Conservation (phyloP, 2,888 invertebrate genomes). For the Neria commutata region DNA sequence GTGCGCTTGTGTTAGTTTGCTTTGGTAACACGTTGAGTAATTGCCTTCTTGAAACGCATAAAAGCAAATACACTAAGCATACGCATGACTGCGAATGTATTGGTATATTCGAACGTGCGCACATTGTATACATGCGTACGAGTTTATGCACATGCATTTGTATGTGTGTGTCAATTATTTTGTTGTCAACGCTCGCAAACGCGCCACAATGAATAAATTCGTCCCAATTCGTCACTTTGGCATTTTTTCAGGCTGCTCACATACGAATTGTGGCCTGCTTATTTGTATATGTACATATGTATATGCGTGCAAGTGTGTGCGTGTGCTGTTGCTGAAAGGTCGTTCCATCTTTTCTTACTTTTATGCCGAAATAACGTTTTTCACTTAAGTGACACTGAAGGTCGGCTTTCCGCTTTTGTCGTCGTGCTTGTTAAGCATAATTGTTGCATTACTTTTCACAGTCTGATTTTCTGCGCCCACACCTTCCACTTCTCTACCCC, state of each 20-base stretch:
- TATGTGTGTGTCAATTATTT: background rate
- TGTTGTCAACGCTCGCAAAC: constrained; percentile 1
- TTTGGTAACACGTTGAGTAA: constrained; percentile 1
- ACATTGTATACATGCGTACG: background rate
- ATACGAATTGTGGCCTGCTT: background rate
- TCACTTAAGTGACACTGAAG: constrained; percentile 19
- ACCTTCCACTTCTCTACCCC: background rate
- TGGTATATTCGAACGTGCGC: too few species aligned
- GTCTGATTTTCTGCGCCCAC: background rate
- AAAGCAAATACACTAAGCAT: background rate
- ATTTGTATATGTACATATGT: constrained; percentile 7
- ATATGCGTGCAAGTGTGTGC: too few species aligned
- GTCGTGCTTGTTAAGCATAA: constrained; percentile 21
- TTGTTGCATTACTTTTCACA: constrained; percentile 17
- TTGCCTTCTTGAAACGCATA: constrained; percentile 3
- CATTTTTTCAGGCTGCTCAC: background rate
- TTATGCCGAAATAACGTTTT: constrained; percentile 16
- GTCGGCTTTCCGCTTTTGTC: background rate
- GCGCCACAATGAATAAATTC: constrained; percentile 4
- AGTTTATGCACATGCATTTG: background rate
- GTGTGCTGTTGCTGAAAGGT: background rate
- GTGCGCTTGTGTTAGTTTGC: constrained; percentile 1
- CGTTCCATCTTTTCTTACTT: background rate
- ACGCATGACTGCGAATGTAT: too few species aligned
- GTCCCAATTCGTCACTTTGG: constrained; percentile 15